phyloP scores from a whole-genome alignment of 1,140 invertebrate genomes.

The Eumeta japonica region DNA sequence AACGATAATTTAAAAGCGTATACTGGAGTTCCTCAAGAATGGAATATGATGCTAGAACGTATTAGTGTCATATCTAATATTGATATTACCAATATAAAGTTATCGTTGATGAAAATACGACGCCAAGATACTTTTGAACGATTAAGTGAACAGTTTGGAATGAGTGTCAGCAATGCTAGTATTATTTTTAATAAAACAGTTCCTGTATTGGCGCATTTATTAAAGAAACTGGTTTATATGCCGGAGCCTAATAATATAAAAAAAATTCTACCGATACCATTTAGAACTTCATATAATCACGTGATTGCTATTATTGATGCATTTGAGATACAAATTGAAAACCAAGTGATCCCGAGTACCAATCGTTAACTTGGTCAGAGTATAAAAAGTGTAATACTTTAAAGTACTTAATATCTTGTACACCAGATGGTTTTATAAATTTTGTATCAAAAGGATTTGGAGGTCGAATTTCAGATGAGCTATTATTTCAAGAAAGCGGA shows the following conservation, averaged over 20 bases:
- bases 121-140: neutral
- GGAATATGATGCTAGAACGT: conserved; percentile 1
- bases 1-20: conserved; percentile 1
- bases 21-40: conserved; percentile 1
- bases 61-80: conserved; percentile 1
- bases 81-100: conserved; percentile 1
- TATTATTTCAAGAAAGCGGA: conserved; percentile 1
- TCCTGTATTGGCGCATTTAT: conserved; percentile 1
- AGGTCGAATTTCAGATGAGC: conserved; percentile 1
- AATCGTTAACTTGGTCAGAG: neutral
- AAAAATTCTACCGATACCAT: neutral
- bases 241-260: neutral
- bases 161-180: conserved; percentile 1
- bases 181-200: conserved; percentile 1
- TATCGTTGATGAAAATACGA: conserved; percentile 1
- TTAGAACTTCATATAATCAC: conserved; percentile 1
- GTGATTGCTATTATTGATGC: conserved; percentile 1
- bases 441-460: conserved; percentile 1
- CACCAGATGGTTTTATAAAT: conserved; percentile 1
- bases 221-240: conserved; percentile 1
- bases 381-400: conserved; percentile 1
- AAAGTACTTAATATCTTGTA: conserved; percentile 1
- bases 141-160: conserved; percentile 1
- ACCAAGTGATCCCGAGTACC: neutral
- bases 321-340: conserved; percentile 1